Evolutionary conservation across 2,888 invertebrate species (phyloP).

Genomic region (Trilocha varians): DNA sequence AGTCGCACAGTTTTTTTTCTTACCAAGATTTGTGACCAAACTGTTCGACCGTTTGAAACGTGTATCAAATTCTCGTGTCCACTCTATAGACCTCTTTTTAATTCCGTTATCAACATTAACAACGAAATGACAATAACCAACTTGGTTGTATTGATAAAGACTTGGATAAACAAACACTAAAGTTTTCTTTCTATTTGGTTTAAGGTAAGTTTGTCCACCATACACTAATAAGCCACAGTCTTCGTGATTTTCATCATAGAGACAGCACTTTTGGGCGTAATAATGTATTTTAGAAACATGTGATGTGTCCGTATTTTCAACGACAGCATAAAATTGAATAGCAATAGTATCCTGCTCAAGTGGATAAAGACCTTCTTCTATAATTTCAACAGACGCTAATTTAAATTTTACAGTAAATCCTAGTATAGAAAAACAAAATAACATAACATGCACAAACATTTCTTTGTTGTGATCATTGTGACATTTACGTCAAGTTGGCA

Average conservation of each 20-base stretch:
- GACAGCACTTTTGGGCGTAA: constrained; percentile 35
- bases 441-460: constrained; percentile 6
- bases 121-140: constrained; percentile 39
- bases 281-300: constrained; percentile 27
- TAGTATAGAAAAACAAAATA: constrained; percentile 2
- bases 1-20: constrained; percentile 25
- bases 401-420: background rate
- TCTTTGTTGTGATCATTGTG: background rate
- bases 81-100: constrained; percentile 15
- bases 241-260: constrained; percentile 24
- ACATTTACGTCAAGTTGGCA: background rate
- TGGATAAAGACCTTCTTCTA: constrained; percentile 45
- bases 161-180: constrained; percentile 37
- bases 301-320: constrained; percentile 33
- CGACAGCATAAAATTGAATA: constrained; percentile 43
- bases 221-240: constrained; percentile 32
- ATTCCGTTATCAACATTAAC: constrained; percentile 29
- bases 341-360: constrained; percentile 38
- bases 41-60: constrained; percentile 20
- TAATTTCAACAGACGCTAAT: constrained; percentile 25
- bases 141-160: constrained; percentile 37
- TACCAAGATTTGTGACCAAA: constrained; percentile 14
- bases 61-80: constrained; percentile 40
- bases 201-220: constrained; percentile 23
- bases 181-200: constrained; percentile 32